These are phyloP conservation scores for Ibidorhyncha struthersii DNA, from an alignment of 2,113 vertebrate genomes.

Conservation along the genomic window DNA sequence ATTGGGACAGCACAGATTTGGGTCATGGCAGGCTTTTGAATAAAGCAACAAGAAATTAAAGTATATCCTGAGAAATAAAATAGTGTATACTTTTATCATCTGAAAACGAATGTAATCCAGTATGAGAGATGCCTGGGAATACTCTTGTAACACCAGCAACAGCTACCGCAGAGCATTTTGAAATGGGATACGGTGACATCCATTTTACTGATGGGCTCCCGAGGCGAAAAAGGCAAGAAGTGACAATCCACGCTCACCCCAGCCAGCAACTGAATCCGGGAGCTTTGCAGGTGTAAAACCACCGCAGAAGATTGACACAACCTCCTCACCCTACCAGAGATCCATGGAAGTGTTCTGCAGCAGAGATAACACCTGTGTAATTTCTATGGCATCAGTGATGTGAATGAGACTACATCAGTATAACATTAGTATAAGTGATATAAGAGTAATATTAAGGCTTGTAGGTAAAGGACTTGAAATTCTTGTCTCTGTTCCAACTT, in stretches of 20 bases:
- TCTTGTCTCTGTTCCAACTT: not conserved
- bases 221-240: not conserved
- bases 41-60: not conserved
- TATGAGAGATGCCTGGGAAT: not conserved
- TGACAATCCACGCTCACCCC: not conserved
- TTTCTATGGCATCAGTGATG: not conserved
- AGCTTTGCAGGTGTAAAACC: conserved; percentile 40
- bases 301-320: not conserved
- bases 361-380: not conserved
- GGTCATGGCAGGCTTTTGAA: not conserved
- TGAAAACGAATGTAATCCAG: not conserved
- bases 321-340: not conserved
- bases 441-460: not conserved
- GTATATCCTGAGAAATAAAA: not conserved
- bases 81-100: not conserved
- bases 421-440: not conserved
- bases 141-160: not conserved
- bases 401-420: not conserved
- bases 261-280: not conserved
- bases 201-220: not conserved
- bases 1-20: not conserved
- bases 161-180: not conserved
- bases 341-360: not conserved
- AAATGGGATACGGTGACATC: not conserved
- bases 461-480: not conserved